phyloP scores from a whole-genome alignment of 30 jellyfish, hydroid and myxozoan species.

The Cassiopea xamachana region DNA sequence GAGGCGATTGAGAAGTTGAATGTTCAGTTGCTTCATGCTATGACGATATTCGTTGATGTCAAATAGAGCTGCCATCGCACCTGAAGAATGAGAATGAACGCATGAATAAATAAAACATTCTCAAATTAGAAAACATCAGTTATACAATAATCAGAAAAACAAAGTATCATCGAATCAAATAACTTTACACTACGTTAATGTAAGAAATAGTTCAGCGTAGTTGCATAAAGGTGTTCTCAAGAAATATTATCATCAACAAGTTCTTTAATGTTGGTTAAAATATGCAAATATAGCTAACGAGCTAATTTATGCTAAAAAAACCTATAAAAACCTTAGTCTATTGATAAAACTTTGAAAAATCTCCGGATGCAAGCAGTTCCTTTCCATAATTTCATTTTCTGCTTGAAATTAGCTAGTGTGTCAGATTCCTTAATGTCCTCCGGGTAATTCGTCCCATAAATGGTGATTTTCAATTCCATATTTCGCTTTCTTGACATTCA shows the following conservation, averaged over 20 bases:
- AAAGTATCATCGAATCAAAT: no score
- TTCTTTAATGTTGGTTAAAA: background rate
- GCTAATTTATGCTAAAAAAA: background rate
- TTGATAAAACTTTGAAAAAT: background rate
- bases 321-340: background rate
- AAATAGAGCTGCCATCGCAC: conserved; percentile 98
- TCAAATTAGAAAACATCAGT: no score
- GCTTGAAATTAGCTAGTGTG: background rate
- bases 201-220: no score
- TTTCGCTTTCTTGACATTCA: background rate
- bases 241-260: background rate
- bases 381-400: background rate
- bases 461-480: background rate
- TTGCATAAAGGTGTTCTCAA: no score
- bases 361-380: background rate
- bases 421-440: background rate
- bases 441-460: background rate
- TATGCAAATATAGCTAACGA: background rate
- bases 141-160: no score
- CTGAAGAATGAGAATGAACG: conserved; percentile 17
- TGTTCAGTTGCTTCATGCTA: conserved; percentile 75
- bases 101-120: no score
- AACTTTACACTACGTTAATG: no score
- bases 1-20: conserved; percentile 84
- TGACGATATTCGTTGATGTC: conserved; percentile 97